Evolutionary conservation across 1,140 invertebrate species (phyloP).

Genomic region (Lordiphosa collinella): DNA sequence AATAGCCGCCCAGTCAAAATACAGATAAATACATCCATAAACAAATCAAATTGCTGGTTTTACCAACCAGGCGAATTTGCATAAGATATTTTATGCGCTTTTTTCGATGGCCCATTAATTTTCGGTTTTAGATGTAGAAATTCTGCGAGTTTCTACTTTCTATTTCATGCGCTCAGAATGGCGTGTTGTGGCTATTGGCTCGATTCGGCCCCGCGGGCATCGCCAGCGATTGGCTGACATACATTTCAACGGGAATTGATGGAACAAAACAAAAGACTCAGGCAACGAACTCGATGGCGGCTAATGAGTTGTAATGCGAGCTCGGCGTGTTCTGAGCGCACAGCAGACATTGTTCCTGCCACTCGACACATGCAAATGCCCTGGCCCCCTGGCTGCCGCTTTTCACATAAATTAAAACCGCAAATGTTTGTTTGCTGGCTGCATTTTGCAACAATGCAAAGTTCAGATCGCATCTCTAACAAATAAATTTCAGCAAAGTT

Average conservation of each 20-base stretch:
- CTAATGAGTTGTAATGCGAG: neutral
- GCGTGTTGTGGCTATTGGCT: slow-evolving; percentile 5
- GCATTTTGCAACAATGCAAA: slow-evolving; percentile 51
- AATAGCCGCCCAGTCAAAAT: slow-evolving; percentile 32
- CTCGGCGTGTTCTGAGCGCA: neutral
- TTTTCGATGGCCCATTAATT: slow-evolving; percentile 28
- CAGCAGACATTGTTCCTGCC: neutral
- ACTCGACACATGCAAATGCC: slow-evolving; percentile 35
- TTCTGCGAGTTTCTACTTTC: slow-evolving; percentile 62
- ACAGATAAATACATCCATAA: slow-evolving; percentile 20
- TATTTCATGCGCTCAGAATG: slow-evolving; percentile 46
- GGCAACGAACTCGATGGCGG: slow-evolving; percentile 25
- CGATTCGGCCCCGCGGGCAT: slow-evolving; percentile 4
- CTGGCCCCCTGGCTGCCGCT: slow-evolving; percentile 15
- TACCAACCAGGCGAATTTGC: slow-evolving; percentile 48
- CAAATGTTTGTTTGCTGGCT: slow-evolving; percentile 51
- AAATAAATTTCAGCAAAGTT: slow-evolving; percentile 58
- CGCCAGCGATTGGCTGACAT: slow-evolving; percentile 38
- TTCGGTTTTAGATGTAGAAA: slow-evolving; percentile 19
- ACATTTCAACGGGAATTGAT: slow-evolving; percentile 37
- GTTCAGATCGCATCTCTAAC: slow-evolving; percentile 60
- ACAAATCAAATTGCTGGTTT: slow-evolving; percentile 58
- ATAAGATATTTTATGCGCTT: slow-evolving; percentile 47
- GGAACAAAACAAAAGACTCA: slow-evolving; percentile 41
- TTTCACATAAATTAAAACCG: slow-evolving; percentile 67